Base-by-base conservation (phyloP, 2,888 invertebrate genomes). In the Sussaba pulchella region DNA sequence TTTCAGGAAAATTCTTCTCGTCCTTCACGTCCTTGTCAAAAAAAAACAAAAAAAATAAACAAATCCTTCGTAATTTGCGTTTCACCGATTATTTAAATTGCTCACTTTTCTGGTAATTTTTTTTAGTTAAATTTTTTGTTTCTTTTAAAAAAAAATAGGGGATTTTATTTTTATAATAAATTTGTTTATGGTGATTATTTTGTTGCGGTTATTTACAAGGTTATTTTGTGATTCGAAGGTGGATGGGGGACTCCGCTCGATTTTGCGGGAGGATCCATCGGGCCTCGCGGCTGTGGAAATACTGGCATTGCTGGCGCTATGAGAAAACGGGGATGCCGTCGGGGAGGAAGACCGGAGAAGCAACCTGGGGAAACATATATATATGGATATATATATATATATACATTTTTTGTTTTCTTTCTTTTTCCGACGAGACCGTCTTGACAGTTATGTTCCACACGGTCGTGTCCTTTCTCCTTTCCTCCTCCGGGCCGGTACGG, bases 271-370 rank as follows among this genome's bases (percentile, higher is more conserved):
- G 84, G 89, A 86, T 81, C 89, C 88, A 87, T 87, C 88, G 83
- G 82, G 84, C 85, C 87, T 85, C 88, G 85, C 87, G 88, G 85
- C 88, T 88, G 85, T 85, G 83, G 83, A 85, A 85, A 86, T 84
- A 88, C 87, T 87, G 87, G 80, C 84, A 78, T 64, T 2, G 6
- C 2, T 2, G 31, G 67, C n/a, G n/a, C n/a, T n/a, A n/a, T n/a
- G 36, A 24, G 74, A 47, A 57, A 73, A 78, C 57, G 57, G 75
- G 71, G 81, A 78, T n/a, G n/a, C n/a, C n/a, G n/a, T n/a, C n/a
- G n/a, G n/a, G 66, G 78, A 73, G 67, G 39, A 64, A 70, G 43
- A 57, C n/a, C 31, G 14, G 39, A 50, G 52, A 64, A 63, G 69
- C 57, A 47, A 14, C 14, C 47, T 10, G 21, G 26, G 12, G 17